phyloP scores from a whole-genome alignment of 92 coral and sea anemone species.

The Diadumene lineata region DNA sequence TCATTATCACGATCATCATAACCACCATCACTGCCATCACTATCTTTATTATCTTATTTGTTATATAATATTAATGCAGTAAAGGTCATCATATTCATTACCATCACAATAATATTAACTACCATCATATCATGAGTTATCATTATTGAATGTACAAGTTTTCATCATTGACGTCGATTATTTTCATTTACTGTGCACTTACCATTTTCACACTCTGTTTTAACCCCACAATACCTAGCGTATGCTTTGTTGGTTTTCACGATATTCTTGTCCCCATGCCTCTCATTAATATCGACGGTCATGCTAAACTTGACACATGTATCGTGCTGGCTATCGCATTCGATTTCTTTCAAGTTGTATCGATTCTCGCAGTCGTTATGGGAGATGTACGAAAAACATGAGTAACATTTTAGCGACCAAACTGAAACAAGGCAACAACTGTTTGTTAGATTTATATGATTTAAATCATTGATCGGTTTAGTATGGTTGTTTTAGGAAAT shows the following conservation, averaged over 20 bases:
- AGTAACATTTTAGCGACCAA: constrained; percentile 12
- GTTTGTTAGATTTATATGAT: constrained; percentile 17
- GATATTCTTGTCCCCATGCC: background rate
- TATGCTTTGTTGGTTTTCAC: background rate
- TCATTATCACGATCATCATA: background rate
- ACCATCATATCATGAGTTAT: background rate
- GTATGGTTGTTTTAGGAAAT: no score
- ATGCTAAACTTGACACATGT: constrained; percentile 23
- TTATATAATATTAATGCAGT: background rate
- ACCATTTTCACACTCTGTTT: background rate
- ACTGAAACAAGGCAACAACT: constrained; percentile 14
- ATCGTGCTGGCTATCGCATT: background rate
- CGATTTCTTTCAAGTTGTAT: constrained; percentile 17
- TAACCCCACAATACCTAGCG: constrained; percentile 29
- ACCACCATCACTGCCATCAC: background rate
- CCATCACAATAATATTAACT: constrained; percentile 6
- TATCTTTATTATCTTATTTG: background rate
- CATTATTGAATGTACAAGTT: background rate
- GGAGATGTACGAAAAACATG: constrained; percentile 22
- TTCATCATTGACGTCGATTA: background rate
- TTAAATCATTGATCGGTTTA: no score
- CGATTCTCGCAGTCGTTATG: constrained; percentile 15
- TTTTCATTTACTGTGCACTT: background rate
- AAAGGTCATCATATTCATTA: background rate
- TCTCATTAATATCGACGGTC: background rate